Evolutionary conservation across 1,140 invertebrate genomes (phyloP).

Genomic region (Drosophila sucinea): DNA sequence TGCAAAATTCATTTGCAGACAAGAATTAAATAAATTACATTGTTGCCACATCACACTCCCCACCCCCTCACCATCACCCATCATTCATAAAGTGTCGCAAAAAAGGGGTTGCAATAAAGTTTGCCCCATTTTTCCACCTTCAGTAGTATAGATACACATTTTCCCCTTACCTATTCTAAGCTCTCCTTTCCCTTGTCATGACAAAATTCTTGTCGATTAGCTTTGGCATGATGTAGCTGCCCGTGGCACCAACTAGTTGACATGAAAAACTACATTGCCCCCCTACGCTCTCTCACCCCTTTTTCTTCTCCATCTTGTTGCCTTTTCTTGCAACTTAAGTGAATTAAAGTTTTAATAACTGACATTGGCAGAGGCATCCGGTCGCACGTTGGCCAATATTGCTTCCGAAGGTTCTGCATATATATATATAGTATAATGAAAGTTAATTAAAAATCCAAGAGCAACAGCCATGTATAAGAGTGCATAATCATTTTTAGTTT

Average conservation of each 20-base stretch:
- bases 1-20: slow-evolving; percentile 55
- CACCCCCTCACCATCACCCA: not conserved
- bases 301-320: slow-evolving; percentile 47
- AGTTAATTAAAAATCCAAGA: slow-evolving; percentile 74
- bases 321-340: slow-evolving; percentile 59
- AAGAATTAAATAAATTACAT: slow-evolving; percentile 78
- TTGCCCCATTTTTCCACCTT: slow-evolving; percentile 37
- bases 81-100: not conserved
- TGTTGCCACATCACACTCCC: slow-evolving; percentile 62
- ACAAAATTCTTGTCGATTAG: slow-evolving; percentile 46
- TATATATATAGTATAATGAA: slow-evolving; percentile 31
- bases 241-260: slow-evolving; percentile 52
- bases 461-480: slow-evolving; percentile 14
- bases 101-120: not conserved
- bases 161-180: slow-evolving; percentile 1
- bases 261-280: slow-evolving; percentile 33
- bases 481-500: slow-evolving; percentile 27
- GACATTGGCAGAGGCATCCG: slow-evolving; percentile 28
- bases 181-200: not conserved
- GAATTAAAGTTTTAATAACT: slow-evolving; percentile 80
- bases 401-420: slow-evolving; percentile 9
- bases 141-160: slow-evolving; percentile 22
- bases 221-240: slow-evolving; percentile 34
- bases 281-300: not conserved
- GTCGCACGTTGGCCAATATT: slow-evolving; percentile 36